These are phyloP conservation scores for Ptychoptera albimana DNA, from an alignment of 2,888 invertebrate species.

Conservation along the genomic window DNA sequence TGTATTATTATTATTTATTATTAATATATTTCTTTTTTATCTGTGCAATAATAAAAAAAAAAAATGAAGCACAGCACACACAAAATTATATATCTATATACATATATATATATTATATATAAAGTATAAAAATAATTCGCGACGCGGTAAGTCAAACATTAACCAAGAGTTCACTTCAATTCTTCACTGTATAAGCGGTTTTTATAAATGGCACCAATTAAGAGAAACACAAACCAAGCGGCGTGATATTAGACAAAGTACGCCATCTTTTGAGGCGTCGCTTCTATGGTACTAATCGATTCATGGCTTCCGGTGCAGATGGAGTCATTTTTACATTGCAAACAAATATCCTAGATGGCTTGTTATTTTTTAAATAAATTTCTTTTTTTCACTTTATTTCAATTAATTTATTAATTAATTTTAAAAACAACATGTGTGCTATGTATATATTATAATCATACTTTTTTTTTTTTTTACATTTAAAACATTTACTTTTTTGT, in stretches of 20 bases:
- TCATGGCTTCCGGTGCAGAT: constrained; percentile 15
- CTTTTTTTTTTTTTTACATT: too few relatives aligned
- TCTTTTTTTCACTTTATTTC: too few relatives aligned
- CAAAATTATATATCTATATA: too few relatives aligned
- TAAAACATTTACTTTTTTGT: too few relatives aligned
- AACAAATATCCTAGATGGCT: background rate
- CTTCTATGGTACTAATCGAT: constrained; percentile 10
- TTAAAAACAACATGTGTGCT: too few relatives aligned
- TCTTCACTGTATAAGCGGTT: background rate
- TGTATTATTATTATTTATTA: too few relatives aligned
- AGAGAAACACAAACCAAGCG: constrained; percentile 4
- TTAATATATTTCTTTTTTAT: too few relatives aligned
- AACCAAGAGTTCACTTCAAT: constrained; percentile 4
- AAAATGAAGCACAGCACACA: too few relatives aligned
- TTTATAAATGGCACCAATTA: constrained; percentile 6
- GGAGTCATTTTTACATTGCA: constrained; percentile 11
- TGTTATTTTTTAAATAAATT: too few relatives aligned
- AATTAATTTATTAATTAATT: too few relatives aligned
- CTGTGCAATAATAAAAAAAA: too few relatives aligned
- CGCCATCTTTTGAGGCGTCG: constrained; percentile 25
- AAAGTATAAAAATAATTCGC: constrained; percentile 1
- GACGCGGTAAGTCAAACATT: constrained; percentile 2
- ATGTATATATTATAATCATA: too few relatives aligned
- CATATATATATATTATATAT: background rate
- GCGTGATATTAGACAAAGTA: constrained; percentile 17